Evolutionary conservation across 2,888 invertebrate species (phyloP).

Genomic region (Mimas tiliae): DNA sequence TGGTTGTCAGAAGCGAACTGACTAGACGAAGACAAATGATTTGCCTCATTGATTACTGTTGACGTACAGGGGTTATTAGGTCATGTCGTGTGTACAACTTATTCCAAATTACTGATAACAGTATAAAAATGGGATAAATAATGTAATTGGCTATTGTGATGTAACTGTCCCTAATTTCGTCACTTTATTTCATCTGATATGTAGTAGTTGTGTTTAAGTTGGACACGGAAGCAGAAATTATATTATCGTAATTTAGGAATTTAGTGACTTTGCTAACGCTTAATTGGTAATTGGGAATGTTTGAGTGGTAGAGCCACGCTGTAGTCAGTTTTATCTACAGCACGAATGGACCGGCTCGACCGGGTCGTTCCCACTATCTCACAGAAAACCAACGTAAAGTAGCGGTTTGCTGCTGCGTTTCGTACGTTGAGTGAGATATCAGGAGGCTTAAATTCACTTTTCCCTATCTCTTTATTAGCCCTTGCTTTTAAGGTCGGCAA

Average conservation of each 20-base stretch:
- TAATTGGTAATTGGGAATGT: not conserved
- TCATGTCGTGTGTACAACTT: conserved; percentile 41
- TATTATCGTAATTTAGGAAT: not conserved
- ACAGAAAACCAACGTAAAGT: too few relatives aligned
- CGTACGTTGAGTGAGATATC: too few relatives aligned
- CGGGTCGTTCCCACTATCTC: too few relatives aligned
- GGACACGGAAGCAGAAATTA: not conserved
- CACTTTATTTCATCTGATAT: conserved; percentile 20
- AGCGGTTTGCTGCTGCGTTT: too few relatives aligned
- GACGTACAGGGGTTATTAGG: conserved; percentile 78
- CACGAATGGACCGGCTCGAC: too few relatives aligned
- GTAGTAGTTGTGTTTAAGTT: not conserved
- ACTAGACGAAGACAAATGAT: conserved; percentile 69
- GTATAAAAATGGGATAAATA: conserved; percentile 25
- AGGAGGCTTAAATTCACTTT: too few relatives aligned
- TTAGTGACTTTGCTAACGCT: not conserved
- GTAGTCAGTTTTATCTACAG: too few relatives aligned
- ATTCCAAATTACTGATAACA: conserved; percentile 24
- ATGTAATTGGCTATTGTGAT: not conserved
- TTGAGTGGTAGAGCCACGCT: not conserved
- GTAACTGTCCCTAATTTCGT: conserved; percentile 23
- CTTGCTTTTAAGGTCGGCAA: too few relatives aligned
- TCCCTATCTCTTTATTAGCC: too few relatives aligned
- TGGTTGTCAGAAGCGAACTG: conserved; percentile 77
- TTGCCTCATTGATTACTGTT: conserved; percentile 83